Evolutionary conservation across 64 coral and sea anemone genomes (phyloP).

Genomic region (Porites australiensis): DNA sequence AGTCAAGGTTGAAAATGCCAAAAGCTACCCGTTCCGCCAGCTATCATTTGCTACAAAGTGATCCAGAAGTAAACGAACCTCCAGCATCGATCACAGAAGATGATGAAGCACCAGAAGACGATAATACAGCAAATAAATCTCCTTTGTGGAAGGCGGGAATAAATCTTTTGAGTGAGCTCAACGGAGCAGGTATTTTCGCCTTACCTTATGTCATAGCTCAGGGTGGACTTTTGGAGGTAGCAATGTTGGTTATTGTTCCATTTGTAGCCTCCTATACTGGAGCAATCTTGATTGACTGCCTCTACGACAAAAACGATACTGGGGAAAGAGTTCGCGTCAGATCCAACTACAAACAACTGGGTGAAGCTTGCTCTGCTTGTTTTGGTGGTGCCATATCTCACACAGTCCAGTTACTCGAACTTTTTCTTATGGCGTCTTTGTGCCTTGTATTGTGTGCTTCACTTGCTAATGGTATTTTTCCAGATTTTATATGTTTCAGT

Average conservation of each 20-base stretch:
- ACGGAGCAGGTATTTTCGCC: constrained; percentile 38
- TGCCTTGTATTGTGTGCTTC: constrained; percentile 61
- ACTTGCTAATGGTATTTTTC: constrained; percentile 26
- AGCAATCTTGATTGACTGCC: constrained; percentile 50
- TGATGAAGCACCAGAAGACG: no score
- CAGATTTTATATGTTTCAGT: no score
- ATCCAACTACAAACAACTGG: constrained; percentile 30
- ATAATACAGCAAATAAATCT: neutral
- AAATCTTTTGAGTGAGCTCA: constrained; percentile 29
- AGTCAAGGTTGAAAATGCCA: no score
- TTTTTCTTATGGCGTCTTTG: constrained; percentile 38
- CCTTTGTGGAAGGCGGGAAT: constrained; percentile 12
- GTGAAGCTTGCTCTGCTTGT: constrained; percentile 20
- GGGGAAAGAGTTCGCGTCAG: constrained; percentile 30
- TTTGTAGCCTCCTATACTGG: constrained; percentile 43
- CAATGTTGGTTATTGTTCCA: constrained; percentile 32
- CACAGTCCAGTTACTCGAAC: constrained; percentile 36
- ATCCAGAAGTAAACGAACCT: no score
- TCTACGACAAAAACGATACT: constrained; percentile 15
- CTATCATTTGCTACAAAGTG: no score
- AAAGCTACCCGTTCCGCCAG: no score
- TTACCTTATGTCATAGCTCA: constrained; percentile 37
- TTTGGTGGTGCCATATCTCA: constrained; percentile 33
- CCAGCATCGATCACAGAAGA: no score
- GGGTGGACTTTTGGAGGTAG: neutral